Base-by-base conservation (phyloP, 2,888 invertebrate genomes). In the Argyra leucocephala region DNA sequence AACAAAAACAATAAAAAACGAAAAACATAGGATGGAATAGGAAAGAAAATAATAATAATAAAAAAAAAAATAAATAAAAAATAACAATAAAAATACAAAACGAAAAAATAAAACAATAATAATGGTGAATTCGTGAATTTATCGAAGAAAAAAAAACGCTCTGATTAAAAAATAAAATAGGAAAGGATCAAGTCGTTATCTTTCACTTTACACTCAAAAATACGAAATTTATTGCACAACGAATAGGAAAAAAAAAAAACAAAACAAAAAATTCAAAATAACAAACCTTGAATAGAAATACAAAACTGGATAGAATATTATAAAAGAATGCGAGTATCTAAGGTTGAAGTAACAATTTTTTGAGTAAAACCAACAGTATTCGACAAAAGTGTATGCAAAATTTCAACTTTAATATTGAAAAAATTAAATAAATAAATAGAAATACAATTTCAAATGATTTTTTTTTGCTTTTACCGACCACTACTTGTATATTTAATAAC, bases 121-220 rank as follows among this genome's bases (percentile, higher is more conserved):
- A 48, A 48, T 48, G 48, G 48, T 48, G 48, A 48, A 48, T 48
- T 48, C 48, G 48, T 48, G 48, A 48, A 48, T 48, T 12, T 48
- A 48, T 48, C 48, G 48, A 48, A 48, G 12, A 6, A 18, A 48
- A 48, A 48, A 48, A 48, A 48, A 12, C 31, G 48, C 48, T 48
- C 48, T 48, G 48, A 48, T 48, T 48, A 48, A 48, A 48, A 48
- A 48, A 48, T 48, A 48, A 48, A 48, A 48, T 48, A 48, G 12
- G 48, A 48, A 48, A 48, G 48, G 48, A 48, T 48, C 48, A 48
- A 48, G 48, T 48, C 48, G 48, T 48, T 48, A 48, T 48, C 48
- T 48, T 48, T 48, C 48, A 48, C 48, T 48, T 48, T 48, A 48
- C 48, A 48, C 48, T 48, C 48, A 48, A 48, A 48, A 48, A 48